A percentile compares a stretch with the other conserved stretches of the same genome.
These are phyloP conservation scores for Ceyx melanurus DNA, from an alignment of 2,113 vertebrate species.

Conservation along the genomic window DNA sequence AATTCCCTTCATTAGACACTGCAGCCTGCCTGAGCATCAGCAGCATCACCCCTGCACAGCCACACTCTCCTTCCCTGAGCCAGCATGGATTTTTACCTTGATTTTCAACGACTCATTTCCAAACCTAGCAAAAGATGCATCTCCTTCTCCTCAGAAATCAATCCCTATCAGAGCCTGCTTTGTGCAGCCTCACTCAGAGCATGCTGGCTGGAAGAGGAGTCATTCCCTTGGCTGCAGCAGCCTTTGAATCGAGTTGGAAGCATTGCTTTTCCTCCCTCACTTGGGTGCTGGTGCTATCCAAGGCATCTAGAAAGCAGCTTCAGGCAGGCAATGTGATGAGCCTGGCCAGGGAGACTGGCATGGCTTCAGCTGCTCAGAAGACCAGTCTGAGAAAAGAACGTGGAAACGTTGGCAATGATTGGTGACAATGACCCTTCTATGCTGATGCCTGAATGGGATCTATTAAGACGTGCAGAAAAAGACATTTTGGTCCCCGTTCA, in stretches of 20 bases:
- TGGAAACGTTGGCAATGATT: neutral
- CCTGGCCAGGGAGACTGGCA: neutral
- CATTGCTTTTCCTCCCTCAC: constrained; percentile 13
- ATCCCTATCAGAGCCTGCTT: neutral
- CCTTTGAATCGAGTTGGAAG: neutral
- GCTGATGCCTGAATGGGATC: neutral
- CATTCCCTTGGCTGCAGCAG: neutral
- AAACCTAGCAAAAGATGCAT: neutral
- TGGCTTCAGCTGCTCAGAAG: neutral
- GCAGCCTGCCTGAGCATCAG: neutral
- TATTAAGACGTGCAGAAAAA: neutral
- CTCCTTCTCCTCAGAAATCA: constrained; percentile 12
- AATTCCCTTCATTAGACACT: constrained; percentile 26
- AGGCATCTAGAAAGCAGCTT: neutral
- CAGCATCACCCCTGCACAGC: neutral
- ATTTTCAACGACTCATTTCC: constrained; percentile 18
- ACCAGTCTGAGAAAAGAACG: neutral
- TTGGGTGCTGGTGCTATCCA: neutral
- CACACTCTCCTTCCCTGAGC: neutral
- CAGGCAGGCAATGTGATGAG: neutral
- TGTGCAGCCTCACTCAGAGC: neutral
- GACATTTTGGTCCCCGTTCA: neutral
- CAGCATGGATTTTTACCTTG: constrained; percentile 2
- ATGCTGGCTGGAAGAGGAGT: neutral
- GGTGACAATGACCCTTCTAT: neutral